Base-by-base conservation (phyloP, 2,888 invertebrate species). In the Aleiodes alternator region DNA sequence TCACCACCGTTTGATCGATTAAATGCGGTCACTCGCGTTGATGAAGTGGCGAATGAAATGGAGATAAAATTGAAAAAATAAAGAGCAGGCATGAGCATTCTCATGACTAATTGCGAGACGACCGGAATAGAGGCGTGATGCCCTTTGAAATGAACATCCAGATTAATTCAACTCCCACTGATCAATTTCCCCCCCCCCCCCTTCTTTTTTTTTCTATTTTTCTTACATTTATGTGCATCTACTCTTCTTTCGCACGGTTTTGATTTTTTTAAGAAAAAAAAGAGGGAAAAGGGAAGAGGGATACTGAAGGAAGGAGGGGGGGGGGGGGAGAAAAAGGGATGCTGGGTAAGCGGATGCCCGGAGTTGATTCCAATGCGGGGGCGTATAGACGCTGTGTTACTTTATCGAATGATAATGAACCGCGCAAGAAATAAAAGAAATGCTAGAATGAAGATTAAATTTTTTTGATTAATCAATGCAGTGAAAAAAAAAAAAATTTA, bases 341-440 rank as follows among this genome's bases (percentile, higher is more conserved):
- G 72, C 72, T 73, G 76, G 71, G 66, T 66, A 59, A 79, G 69
- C 79, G 79, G 79, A 79, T 79, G 77, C 56, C 38, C 59, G 71
- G 75, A 55, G 16, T 38, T 69, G 68, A 79, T 75, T 79, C 73
- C 75, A 76, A 78, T 76, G 79, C 76, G 79, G 79, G 76, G 79
- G 77, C 72, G 69, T 73, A 66, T 66, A 48, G 38, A 61, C 66
- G 55, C 7, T 3, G 6, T 69, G 72, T 70, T 76, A 74, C 57
- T 71, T 76, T 78, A 79, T 79, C 79, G 69, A 69, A 53, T 59
- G 76, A 79, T 79, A 73, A 66, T 64, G 59, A 71, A 68, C 38
- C 56, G 14, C 7, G 4, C 8, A 6, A 48, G 23, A 64, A 16
- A n/a, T 14, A 8, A 14, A 14, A 48, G 16, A 64, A 16, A 5